A percentile compares a stretch with the other conserved stretches of the same genome.
Evolutionary conservation across 2,113 vertebrate species (phyloP).

Genomic region (Greenwoodochromis staneri): DNA sequence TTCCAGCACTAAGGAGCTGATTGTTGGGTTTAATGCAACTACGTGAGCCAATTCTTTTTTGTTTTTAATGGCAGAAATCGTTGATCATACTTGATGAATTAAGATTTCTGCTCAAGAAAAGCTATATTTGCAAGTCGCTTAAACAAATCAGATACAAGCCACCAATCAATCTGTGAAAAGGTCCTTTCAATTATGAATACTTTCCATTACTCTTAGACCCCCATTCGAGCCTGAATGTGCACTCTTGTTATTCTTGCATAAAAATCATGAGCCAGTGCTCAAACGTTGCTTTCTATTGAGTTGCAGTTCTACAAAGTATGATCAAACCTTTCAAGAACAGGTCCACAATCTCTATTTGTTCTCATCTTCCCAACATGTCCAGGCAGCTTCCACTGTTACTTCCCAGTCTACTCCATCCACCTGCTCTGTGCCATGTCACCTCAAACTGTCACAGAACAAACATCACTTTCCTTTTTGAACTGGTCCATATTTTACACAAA

Average conservation of each 20-base stretch:
- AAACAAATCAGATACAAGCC: not conserved
- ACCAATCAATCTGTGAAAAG: not conserved
- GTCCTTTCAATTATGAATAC: not conserved
- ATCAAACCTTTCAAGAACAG: not conserved
- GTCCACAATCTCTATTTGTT: not conserved
- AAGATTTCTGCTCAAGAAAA: not conserved
- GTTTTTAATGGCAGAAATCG: not conserved
- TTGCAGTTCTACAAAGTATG: fast-evolving
- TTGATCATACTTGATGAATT: not conserved
- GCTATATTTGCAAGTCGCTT: not conserved
- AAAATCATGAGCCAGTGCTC: not conserved
- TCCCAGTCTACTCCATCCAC: not conserved
- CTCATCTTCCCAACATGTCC: not conserved
- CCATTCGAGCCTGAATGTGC: not conserved
- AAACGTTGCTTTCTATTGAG: not conserved
- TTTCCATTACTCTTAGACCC: not conserved
- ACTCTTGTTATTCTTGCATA: not conserved
- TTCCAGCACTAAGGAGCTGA: not conserved
- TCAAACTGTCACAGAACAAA: not conserved
- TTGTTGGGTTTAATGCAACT: not conserved
- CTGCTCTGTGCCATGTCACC: not conserved
- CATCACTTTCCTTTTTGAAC: not conserved
- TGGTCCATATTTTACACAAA: not conserved
- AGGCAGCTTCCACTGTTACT: not conserved
- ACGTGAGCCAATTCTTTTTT: not conserved